Conservation (phyloP, 1,140 invertebrate genomes). For the Cryptotermes secundus region DNA sequence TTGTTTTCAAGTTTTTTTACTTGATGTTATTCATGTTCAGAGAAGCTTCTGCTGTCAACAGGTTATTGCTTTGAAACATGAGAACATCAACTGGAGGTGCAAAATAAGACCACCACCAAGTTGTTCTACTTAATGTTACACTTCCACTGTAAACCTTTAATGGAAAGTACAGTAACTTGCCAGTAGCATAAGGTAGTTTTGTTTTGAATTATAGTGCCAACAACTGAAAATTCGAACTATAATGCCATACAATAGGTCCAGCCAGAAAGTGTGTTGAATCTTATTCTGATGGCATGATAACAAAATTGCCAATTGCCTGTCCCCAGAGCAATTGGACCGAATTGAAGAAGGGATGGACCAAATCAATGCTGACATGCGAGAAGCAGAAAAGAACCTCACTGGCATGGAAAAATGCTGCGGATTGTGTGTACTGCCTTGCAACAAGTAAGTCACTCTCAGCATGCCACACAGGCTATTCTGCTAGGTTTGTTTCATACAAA, state of each 20-base stretch:
- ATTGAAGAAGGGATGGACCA: constrained; percentile 99
- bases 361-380: constrained; percentile 98
- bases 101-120: too few relatives aligned
- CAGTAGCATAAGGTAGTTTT: too few relatives aligned
- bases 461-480: not conserved
- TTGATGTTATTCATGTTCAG: too few relatives aligned
- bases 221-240: not conserved
- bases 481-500: too few relatives aligned
- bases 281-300: not conserved
- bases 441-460: constrained; percentile 70
- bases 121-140: too few relatives aligned
- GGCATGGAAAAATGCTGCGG: constrained; percentile 99
- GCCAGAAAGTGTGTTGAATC: not conserved
- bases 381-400: constrained; percentile 98
- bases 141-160: too few relatives aligned
- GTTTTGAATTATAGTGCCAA: too few relatives aligned
- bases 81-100: too few relatives aligned
- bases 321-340: constrained; percentile 95
- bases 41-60: too few relatives aligned
- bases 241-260: not conserved
- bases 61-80: too few relatives aligned
- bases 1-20: too few relatives aligned
- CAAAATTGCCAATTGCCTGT: not conserved
- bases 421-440: constrained; percentile 95
- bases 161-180: too few relatives aligned